phyloP scores from a whole-genome alignment of 2,797 vertebrate species.

The Hypotaenidia philippensis region DNA sequence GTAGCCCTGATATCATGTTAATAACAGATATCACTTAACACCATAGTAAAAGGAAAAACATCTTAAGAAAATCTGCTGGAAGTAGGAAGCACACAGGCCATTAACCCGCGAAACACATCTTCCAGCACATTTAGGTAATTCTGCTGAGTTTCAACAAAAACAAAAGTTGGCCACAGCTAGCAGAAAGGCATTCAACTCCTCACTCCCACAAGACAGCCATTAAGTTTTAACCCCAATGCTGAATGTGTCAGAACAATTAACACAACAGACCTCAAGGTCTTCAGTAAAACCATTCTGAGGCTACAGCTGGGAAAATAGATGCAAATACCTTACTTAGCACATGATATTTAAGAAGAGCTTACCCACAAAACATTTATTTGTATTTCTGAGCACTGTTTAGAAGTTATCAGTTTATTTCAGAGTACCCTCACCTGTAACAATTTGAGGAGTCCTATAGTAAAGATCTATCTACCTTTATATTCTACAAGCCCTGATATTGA shows the following conservation, averaged over 20 bases:
- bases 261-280: conserved; percentile 31
- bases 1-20: neutral
- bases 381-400: neutral
- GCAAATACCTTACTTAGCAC: neutral
- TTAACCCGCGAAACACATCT: conserved; percentile 35
- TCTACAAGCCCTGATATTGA: neutral
- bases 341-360: neutral
- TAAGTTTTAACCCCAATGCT: conserved; percentile 34
- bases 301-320: neutral
- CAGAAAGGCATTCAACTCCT: neutral
- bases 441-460: neutral
- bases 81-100: conserved; percentile 38
- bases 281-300: neutral
- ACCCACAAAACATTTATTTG: neutral
- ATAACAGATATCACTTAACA: neutral
- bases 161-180: neutral
- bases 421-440: neutral
- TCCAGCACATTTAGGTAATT: conserved; percentile 43
- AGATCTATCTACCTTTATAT: neutral
- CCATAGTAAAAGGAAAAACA: conserved; percentile 1
- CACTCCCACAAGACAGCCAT: conserved; percentile 33
- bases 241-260: conserved; percentile 48
- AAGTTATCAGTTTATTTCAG: neutral
- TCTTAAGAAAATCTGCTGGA: conserved; percentile 10
- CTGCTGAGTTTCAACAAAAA: conserved; percentile 51